Base-by-base conservation (phyloP, 2,888 invertebrate genomes). In the Caenorhabditis imperialis region DNA sequence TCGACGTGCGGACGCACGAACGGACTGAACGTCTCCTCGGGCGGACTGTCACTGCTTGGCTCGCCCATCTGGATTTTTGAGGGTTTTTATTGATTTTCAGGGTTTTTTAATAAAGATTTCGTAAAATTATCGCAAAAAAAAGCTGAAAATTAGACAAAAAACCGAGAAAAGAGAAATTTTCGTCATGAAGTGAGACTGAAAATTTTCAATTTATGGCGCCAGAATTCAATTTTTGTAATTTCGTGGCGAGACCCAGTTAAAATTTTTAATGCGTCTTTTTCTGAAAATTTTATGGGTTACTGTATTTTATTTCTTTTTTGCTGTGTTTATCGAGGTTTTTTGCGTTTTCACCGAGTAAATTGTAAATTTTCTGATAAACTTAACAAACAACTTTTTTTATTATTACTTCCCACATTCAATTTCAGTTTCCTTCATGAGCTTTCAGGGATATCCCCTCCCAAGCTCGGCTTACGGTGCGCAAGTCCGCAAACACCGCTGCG, bases 41-140 rank as follows among this genome's bases (percentile, higher is more conserved):
- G 16, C 16, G 53, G 50, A n/a, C 42, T 25, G n/a, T 67, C 67
- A 7, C 38, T 53, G 38, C 53, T 58, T 53, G 53, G 69, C 44
- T 69, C 69, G 45, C 58, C 58, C 69, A 69, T 69, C 58, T 69
- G 18, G 8, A 53, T n/a, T n/a, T n/a, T 12, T 35, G 20, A 40
- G 14, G 14, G n/a, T 16, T 7, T 30, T 6, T 10, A 30, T 30
- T 30, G 6, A 30, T 7, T 30, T 30, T 10, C 7, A 30, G 10
- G n/a, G n/a, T n/a, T n/a, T n/a, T n/a, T n/a, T 30, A 30, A 30
- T 30, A 7, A 30, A 30, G 6, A 30, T 30, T 7, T 10, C 30
- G 30, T 30, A 30, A 30, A 30, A 30, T 30, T 30, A 6, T 30
- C 30, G 30, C 30, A 30, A 7, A 30, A 30, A 30, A 30, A 30